A percentile compares a stretch with the other conserved stretches of the same genome.
phyloP scores from a whole-genome alignment of 2,113 vertebrate genomes.

The Mastomys coucha region DNA sequence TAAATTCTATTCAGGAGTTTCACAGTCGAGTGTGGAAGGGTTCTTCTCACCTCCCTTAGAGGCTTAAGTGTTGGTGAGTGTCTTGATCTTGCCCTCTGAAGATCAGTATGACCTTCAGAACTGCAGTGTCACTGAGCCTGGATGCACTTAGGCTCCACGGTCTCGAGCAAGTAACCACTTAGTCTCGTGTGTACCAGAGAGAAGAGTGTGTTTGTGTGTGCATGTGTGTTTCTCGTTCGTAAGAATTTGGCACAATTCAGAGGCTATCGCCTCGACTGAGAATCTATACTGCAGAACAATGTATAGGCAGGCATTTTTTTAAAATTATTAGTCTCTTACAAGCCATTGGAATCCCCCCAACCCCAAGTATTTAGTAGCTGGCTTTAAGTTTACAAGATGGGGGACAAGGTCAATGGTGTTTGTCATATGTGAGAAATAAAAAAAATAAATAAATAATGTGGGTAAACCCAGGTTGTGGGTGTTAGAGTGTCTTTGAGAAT shows the following conservation, averaged over 20 bases:
- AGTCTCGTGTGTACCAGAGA: conserved; percentile 86
- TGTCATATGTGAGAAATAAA: conserved; percentile 19
- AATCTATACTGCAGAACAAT: conserved; percentile 72
- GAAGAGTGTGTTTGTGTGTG: conserved; percentile 81
- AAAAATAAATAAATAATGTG: conserved; percentile 71
- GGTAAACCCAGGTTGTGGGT: conserved; percentile 77
- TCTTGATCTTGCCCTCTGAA: conserved; percentile 83
- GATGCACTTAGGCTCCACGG: conserved; percentile 82
- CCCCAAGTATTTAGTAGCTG: conserved; percentile 49
- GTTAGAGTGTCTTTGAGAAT: conserved; percentile 61
- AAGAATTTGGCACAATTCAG: conserved; percentile 88
- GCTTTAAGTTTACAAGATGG: conserved; percentile 17
- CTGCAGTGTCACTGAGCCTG: conserved; percentile 85
- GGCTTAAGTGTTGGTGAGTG: conserved; percentile 79
- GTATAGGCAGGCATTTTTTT: conserved; percentile 41
- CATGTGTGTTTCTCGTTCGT: conserved; percentile 85
- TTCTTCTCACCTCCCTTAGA: conserved; percentile 84
- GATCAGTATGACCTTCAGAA: conserved; percentile 84
- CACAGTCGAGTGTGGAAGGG: conserved; percentile 84
- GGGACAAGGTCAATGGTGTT: conserved; percentile 31
- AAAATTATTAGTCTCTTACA: conserved; percentile 59
- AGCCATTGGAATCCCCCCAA: background rate
- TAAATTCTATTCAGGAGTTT: conserved; percentile 84
- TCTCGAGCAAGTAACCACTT: conserved; percentile 86
- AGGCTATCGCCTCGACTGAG: conserved; percentile 86